Evolutionary conservation across 2,888 invertebrate genomes (phyloP), one percentile per base, ranked within the genome.

Genomic region (Deilephila elpenor): DNA sequence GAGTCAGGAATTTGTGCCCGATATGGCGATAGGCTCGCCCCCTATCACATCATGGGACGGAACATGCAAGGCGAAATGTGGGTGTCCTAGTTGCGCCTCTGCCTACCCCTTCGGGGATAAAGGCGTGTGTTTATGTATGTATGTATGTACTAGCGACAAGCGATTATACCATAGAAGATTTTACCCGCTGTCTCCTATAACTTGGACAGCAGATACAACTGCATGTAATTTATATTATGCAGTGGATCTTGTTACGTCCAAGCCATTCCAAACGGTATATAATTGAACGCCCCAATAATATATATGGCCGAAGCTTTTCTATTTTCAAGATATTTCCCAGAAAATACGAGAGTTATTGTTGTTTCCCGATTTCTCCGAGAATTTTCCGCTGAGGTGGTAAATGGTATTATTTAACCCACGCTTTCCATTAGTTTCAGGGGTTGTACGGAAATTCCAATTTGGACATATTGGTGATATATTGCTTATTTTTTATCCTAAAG

Each of bases 191-290:
- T 59, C 70, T 25, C 70, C 74, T 61, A 37, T 78, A 0, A 32
- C 74, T 83, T 83, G 71, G 6, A 77, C 82, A 84, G 79, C 44
- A 71, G 51, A 60, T 51, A 72, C 59, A 75, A 78, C 74, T 79
- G 77, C 77, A 77, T 78, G 84, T 88, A 88, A 89, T 88, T 88
- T 89, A 88, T 89, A 88, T 84, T 83, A 84, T 83, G 82, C 83
- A 83, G 82, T 79, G 80, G 76, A 78, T 82, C 82, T 81, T 77
- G 75, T 76, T 25, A 77, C 79, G 84, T 84, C 84, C 80, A 79
- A 78, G 75, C 78, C 85, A 84, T 83, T 77, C 79, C 80, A 75
- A 59, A 75, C 80, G 78, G 78, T 82, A 83, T 83, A 86, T 85
- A 86, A 87, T 86, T 86, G 86, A 82, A 80, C 83, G 77, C 82